Conservation (phyloP, 2,888 invertebrate genomes). For the Philereme transversata region DNA sequence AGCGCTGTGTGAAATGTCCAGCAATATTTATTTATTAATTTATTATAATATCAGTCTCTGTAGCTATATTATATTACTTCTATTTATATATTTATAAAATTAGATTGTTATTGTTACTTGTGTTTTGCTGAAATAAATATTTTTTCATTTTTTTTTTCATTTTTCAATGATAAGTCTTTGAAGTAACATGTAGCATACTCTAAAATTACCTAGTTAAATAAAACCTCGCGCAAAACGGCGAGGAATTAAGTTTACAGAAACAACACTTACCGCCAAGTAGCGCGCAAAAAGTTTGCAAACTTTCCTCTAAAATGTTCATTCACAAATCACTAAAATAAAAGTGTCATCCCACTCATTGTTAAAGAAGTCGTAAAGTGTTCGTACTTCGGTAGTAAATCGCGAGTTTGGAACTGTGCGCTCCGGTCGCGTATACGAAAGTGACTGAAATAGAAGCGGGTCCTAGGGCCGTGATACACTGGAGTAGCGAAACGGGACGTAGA, state of each 20-base stretch:
- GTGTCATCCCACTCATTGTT: constrained; percentile 11
- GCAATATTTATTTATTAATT: too few species aligned
- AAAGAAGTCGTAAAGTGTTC: constrained; percentile 9
- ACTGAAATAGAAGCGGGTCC: constrained; percentile 30
- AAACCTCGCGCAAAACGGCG: not conserved
- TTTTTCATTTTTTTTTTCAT: too few species aligned
- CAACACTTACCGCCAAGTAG: constrained; percentile 16
- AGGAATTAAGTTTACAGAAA: not conserved
- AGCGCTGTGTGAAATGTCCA: too few species aligned
- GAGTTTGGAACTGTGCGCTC: constrained; percentile 28
- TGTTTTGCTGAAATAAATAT: too few species aligned
- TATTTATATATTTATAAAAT: too few species aligned
- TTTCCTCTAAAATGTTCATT: constrained; percentile 14
- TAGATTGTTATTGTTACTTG: too few species aligned
- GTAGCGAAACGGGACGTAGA: too few species aligned
- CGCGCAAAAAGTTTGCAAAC: constrained; percentile 15
- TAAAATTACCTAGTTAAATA: too few species aligned
- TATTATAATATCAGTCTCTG: too few species aligned
- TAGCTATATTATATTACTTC: too few species aligned
- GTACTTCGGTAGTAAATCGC: constrained; percentile 2
- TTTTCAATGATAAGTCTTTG: too few species aligned
- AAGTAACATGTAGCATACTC: too few species aligned
- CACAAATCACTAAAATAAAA: constrained; percentile 20
- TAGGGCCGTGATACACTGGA: constrained; percentile 13
- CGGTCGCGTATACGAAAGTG: constrained; percentile 25